Conservation (phyloP, 2,113 vertebrate species). For the Gymnarchus niloticus region DNA sequence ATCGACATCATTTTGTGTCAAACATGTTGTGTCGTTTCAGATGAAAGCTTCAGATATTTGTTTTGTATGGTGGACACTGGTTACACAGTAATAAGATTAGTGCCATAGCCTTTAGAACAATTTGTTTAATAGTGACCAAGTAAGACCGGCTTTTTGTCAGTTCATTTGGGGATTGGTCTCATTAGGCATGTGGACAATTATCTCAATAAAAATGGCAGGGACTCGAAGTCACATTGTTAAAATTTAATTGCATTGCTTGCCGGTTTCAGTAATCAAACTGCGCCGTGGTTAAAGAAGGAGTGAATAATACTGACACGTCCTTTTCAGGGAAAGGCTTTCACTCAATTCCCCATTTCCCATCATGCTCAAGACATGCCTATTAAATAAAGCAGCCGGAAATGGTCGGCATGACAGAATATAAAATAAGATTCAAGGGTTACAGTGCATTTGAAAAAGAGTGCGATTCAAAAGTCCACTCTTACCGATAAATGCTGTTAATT, state of each 20-base stretch:
- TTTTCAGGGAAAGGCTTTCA: not conserved
- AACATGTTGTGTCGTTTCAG: not conserved
- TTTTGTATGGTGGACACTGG: not conserved
- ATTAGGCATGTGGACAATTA: constrained; percentile 3
- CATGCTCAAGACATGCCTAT: not conserved
- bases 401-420: not conserved
- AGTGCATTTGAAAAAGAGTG: not conserved
- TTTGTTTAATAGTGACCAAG: constrained; percentile 7
- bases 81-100: not conserved
- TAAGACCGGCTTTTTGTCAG: not conserved
- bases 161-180: not conserved
- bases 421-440: not conserved
- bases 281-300: not conserved
- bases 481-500: constrained; percentile 16
- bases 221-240: not conserved
- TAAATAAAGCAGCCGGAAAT: not conserved
- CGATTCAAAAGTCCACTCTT: not conserved
- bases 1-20: not conserved
- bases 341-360: not conserved
- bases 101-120: not conserved
- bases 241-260: not conserved
- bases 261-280: constrained; percentile 3
- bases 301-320: not conserved
- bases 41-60: not conserved
- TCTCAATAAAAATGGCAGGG: constrained; percentile 3